Evolutionary conservation across 2,888 invertebrate genomes (phyloP).

Genomic region (Chrysina gloriosa): DNA sequence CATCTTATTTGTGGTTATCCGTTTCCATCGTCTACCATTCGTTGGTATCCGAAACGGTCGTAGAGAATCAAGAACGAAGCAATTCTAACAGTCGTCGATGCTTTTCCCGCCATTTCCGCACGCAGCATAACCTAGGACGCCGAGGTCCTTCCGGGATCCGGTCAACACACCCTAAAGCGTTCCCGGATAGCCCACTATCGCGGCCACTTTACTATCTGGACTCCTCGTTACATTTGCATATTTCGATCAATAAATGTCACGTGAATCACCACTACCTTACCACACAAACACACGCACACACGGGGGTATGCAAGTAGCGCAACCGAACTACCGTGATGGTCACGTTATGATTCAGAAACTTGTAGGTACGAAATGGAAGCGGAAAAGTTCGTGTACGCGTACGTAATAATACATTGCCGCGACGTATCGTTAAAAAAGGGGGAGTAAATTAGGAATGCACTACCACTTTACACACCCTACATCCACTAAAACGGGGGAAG

Average conservation of each 20-base stretch:
- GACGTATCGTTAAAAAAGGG: constrained; percentile 7
- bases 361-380: constrained; percentile 21
- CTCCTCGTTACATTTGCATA: constrained; percentile 45
- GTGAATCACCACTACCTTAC: constrained; percentile 47
- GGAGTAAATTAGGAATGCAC: constrained; percentile 28
- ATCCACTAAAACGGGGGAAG: constrained; percentile 4
- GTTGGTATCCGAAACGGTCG: constrained; percentile 1
- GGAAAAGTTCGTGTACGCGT: constrained; percentile 19
- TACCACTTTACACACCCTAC: constrained; percentile 24
- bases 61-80: neutral
- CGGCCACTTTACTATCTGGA: constrained; percentile 27
- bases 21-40: constrained; percentile 8
- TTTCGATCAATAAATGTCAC: constrained; percentile 51
- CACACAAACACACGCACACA: constrained; percentile 41
- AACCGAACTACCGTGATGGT: neutral
- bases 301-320: constrained; percentile 22
- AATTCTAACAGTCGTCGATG: neutral
- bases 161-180: constrained; percentile 22
- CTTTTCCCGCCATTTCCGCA: constrained; percentile 28
- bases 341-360: constrained; percentile 9
- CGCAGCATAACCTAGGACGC: constrained; percentile 23
- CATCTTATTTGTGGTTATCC: constrained; percentile 18
- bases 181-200: constrained; percentile 24
- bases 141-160: constrained; percentile 23
- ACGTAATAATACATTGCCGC: constrained; percentile 16